Percentiles rank a stretch among this genome's conserved stretches.
phyloP scores from a whole-genome alignment of 2,797 vertebrate genomes.

The Poeciliopsis gracilis region DNA sequence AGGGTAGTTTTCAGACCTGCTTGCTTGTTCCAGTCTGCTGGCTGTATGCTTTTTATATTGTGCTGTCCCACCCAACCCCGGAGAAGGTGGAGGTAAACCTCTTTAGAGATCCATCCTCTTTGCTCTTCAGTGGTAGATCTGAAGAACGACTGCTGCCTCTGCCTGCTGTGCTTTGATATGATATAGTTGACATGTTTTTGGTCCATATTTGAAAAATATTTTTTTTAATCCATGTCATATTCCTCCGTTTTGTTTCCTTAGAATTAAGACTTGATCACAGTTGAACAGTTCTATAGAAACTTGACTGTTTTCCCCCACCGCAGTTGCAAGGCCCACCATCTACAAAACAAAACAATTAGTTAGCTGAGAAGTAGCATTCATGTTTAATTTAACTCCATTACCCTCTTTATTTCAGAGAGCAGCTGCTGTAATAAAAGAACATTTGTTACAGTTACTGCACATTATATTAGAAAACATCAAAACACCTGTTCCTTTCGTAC shows the following conservation, averaged over 20 bases:
- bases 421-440: constrained; percentile 30
- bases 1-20: constrained; percentile 36
- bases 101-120: constrained; percentile 33
- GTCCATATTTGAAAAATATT: constrained; percentile 58
- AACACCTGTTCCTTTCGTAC: constrained; percentile 28
- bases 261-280: constrained; percentile 64
- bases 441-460: constrained; percentile 17
- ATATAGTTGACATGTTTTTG: constrained; percentile 61
- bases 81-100: constrained; percentile 28
- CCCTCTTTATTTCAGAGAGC: constrained; percentile 44
- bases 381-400: constrained; percentile 39
- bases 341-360: constrained; percentile 57
- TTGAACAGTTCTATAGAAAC: constrained; percentile 52
- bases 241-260: constrained; percentile 40
- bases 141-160: constrained; percentile 61
- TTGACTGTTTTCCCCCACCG: constrained; percentile 20
- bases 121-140: constrained; percentile 39
- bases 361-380: constrained; percentile 37
- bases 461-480: constrained; percentile 15
- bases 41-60: constrained; percentile 58
- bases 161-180: constrained; percentile 84
- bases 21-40: constrained; percentile 48
- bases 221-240: constrained; percentile 49
- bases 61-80: constrained; percentile 68
- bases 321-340: constrained; percentile 62